Evolutionary conservation across 2,113 vertebrate genomes (phyloP).

Genomic region (Colinus virginianus): DNA sequence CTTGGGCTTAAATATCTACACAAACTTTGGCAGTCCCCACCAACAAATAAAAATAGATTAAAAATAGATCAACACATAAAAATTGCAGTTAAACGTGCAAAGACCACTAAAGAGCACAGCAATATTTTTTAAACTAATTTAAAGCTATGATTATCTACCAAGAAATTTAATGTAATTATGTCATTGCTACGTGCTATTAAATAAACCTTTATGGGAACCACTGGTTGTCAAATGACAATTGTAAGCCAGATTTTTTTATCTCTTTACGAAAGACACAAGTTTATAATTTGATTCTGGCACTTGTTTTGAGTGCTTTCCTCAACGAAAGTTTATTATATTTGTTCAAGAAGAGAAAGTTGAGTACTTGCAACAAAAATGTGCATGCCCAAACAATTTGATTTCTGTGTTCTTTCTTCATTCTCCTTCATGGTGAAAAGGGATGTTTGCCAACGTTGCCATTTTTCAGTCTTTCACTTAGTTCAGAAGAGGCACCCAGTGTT

Average conservation of each 20-base stretch:
- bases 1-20: constrained; percentile 67
- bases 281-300: constrained; percentile 11
- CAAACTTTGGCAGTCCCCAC: constrained; percentile 50
- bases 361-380: background rate
- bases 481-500: background rate
- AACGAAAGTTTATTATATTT: background rate
- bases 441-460: background rate
- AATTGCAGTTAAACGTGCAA: constrained; percentile 14
- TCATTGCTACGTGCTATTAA: background rate
- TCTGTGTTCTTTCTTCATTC: background rate
- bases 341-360: background rate
- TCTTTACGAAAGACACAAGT: background rate
- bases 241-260: background rate
- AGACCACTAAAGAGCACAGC: constrained; percentile 12
- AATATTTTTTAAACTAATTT: constrained; percentile 22
- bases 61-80: background rate
- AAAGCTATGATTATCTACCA: constrained; percentile 22
- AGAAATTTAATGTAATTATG: constrained; percentile 11
- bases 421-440: background rate
- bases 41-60: constrained; percentile 63
- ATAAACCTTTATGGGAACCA: background rate
- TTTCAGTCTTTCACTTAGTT: accelerated
- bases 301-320: background rate
- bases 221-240: constrained; percentile 2
- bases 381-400: background rate